These are phyloP conservation scores for Endotricha flammealis DNA, from an alignment of 2,888 invertebrate species.

Conservation along the genomic window DNA sequence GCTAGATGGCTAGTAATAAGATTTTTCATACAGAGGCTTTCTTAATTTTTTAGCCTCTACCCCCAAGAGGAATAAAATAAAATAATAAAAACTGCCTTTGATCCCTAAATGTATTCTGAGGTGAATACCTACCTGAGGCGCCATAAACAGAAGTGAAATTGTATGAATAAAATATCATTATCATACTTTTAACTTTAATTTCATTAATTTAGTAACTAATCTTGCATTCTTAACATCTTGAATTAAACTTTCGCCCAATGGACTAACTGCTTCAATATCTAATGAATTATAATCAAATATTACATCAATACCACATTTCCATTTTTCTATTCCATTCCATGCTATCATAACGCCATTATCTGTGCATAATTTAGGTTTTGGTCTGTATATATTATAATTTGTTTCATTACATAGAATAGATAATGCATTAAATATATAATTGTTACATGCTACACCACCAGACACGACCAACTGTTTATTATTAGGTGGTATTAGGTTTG, in stretches of 20 bases:
- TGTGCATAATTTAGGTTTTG: slow-evolving; percentile 91
- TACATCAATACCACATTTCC: slow-evolving; percentile 72
- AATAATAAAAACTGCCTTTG: too few relatives aligned
- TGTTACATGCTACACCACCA: slow-evolving; percentile 98
- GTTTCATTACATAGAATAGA: slow-evolving; percentile 82
- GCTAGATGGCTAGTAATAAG: too few relatives aligned
- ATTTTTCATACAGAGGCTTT: too few relatives aligned
- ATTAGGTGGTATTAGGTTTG: slow-evolving; percentile 80
- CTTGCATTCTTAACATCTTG: slow-evolving; percentile 74
- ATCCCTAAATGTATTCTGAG: too few relatives aligned
- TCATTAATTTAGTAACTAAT: slow-evolving; percentile 64
- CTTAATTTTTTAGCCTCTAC: too few relatives aligned
- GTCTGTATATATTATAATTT: slow-evolving; percentile 83
- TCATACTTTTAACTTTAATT: slow-evolving; percentile 39
- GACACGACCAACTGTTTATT: slow-evolving; percentile 87
- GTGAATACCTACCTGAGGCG: too few relatives aligned
- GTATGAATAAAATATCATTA: too few relatives aligned
- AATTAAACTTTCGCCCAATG: slow-evolving; percentile 81
- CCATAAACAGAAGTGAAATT: too few relatives aligned
- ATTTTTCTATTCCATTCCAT: slow-evolving; percentile 97
- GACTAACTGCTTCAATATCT: slow-evolving; percentile 79
- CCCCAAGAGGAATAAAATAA: too few relatives aligned
- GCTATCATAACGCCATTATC: slow-evolving; percentile 99
- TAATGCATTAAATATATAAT: slow-evolving; percentile 85
- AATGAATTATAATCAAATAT: slow-evolving; percentile 79